Conservation (phyloP, 1,140 invertebrate species). For the Dendroctonus valens region DNA sequence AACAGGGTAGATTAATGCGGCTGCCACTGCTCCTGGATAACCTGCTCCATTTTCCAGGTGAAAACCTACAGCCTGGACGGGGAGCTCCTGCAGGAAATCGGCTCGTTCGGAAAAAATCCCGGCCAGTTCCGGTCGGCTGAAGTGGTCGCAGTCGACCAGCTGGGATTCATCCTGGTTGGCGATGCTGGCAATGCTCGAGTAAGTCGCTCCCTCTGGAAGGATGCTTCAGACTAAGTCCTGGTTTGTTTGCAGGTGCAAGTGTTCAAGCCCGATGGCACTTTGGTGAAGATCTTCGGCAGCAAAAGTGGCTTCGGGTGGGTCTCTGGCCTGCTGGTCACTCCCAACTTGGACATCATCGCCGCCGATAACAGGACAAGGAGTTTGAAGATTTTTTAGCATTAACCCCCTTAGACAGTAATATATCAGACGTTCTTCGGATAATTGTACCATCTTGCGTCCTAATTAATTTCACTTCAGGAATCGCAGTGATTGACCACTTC, state of each 20-base stretch:
- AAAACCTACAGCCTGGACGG: slow-evolving; percentile 59
- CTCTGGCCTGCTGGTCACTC: slow-evolving; percentile 65
- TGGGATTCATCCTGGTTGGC: slow-evolving; percentile 73
- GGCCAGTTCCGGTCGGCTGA: slow-evolving; percentile 67
- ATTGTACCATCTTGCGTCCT: too few relatives aligned
- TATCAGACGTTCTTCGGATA: too few relatives aligned
- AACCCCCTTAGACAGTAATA: neutral
- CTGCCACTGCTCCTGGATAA: too few relatives aligned
- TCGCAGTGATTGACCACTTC: too few relatives aligned
- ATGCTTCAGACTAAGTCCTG: neutral
- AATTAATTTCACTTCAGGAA: too few relatives aligned
- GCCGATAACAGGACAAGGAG: slow-evolving; percentile 70
- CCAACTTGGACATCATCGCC: slow-evolving; percentile 65
- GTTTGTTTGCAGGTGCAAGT: slow-evolving; percentile 58
- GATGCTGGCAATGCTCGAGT: slow-evolving; percentile 72
- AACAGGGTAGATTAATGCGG: slow-evolving; percentile 42
- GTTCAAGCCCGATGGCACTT: slow-evolving; percentile 63
- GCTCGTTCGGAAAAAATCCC: slow-evolving; percentile 59
- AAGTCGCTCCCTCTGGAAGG: neutral
- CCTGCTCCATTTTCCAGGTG: slow-evolving; percentile 47
- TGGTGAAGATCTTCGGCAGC: slow-evolving; percentile 64
- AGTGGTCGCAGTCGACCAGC: slow-evolving; percentile 65
- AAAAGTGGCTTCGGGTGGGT: slow-evolving; percentile 68
- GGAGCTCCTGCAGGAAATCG: slow-evolving; percentile 57
- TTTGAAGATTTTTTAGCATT: slow-evolving; percentile 62